Percentiles rank a stretch among this genome's conserved stretches.
Evolutionary conservation across 2,113 vertebrate species (phyloP).

Genomic region (Gulo gulo): DNA sequence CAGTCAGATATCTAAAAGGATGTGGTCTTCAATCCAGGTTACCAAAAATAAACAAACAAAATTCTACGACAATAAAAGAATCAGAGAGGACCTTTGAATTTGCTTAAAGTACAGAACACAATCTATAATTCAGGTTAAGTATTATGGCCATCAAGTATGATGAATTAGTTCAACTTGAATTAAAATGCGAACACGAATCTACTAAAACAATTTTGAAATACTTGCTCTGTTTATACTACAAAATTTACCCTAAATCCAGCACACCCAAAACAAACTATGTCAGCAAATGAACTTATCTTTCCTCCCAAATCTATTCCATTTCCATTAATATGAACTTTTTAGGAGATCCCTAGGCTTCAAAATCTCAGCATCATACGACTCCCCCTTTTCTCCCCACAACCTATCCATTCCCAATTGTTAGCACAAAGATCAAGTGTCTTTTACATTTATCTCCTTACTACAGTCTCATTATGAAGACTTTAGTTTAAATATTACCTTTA

Average conservation of each 20-base stretch:
- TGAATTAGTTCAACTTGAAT: neutral
- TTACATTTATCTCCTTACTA: neutral
- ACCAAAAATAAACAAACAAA: conserved; percentile 35
- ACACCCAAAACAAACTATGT: neutral
- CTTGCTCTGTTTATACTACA: neutral
- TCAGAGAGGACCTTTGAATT: neutral
- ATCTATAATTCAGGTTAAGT: neutral
- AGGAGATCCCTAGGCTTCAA: neutral
- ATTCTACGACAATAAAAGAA: neutral
- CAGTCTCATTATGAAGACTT: neutral
- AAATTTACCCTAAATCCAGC: neutral
- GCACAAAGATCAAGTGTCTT: neutral
- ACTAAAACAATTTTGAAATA: neutral
- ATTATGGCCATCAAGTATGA: neutral
- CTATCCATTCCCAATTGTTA: neutral
- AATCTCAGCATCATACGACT: neutral
- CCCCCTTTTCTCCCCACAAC: neutral
- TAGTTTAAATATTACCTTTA: neutral
- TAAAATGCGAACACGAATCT: conserved; percentile 28
- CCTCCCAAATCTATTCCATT: neutral
- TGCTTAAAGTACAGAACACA: neutral
- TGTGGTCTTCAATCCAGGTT: neutral
- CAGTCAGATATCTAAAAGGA: neutral
- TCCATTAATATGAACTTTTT: neutral
- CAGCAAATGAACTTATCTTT: neutral